Percentiles rank a stretch among this genome's conserved stretches.
Conservation (phyloP, 2,113 vertebrate species). For the Bothrops jararaca region DNA sequence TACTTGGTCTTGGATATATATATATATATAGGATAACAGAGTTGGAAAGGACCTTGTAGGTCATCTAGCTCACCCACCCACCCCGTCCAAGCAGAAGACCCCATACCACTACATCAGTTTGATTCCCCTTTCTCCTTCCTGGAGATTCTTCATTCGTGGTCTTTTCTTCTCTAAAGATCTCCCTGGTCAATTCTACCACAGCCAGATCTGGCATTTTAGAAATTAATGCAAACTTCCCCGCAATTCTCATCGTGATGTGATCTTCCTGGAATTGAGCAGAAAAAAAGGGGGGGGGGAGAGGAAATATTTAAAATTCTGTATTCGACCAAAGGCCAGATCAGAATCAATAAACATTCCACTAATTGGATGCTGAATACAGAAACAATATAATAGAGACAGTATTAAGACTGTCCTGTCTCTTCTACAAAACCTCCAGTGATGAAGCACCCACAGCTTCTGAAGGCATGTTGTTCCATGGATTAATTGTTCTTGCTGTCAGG, state of each 20-base stretch:
- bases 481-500: neutral
- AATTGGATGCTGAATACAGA: neutral
- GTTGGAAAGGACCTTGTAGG: too few species aligned
- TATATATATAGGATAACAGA: too few species aligned
- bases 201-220: neutral
- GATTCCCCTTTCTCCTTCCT: neutral
- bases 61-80: too few species aligned
- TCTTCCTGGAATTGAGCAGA: neutral
- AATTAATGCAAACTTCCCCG: neutral
- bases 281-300: too few species aligned
- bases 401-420: neutral
- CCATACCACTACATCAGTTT: too few species aligned
- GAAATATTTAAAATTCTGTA: neutral
- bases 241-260: too few species aligned
- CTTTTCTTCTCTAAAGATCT: neutral
- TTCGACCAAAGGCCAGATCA: neutral
- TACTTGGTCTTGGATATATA: too few species aligned
- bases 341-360: neutral
- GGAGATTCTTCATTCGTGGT: neutral
- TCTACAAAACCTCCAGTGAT: neutral
- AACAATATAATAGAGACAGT: too few species aligned
- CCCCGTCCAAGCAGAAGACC: too few species aligned
- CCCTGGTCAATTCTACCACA: neutral
- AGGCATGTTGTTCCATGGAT: neutral
- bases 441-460: neutral